These are phyloP conservation scores for Eugnorisma glareosa DNA, from an alignment of 2,888 invertebrate species.

Conservation along the genomic window DNA sequence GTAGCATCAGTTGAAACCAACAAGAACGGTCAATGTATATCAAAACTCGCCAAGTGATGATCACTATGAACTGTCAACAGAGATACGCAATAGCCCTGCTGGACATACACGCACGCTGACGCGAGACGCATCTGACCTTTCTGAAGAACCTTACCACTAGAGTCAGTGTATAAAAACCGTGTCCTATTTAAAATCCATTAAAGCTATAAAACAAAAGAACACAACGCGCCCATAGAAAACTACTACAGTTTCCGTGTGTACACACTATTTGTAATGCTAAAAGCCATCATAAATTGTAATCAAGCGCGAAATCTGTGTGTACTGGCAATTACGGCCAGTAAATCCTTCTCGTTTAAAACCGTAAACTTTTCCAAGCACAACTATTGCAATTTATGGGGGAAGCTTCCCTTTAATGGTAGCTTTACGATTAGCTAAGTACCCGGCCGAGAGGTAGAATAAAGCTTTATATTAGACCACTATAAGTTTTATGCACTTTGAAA, in stretches of 20 bases:
- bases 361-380: conserved; percentile 21
- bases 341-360: conserved; percentile 44
- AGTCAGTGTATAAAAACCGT: neutral
- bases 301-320: conserved; percentile 48
- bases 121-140: no score
- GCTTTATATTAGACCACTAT: conserved; percentile 1
- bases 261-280: conserved; percentile 45
- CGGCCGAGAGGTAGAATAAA: conserved; percentile 51
- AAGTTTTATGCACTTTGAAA: conserved; percentile 2
- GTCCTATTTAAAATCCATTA: conserved; percentile 13
- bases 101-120: no score
- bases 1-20: no score
- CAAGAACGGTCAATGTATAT: no score
- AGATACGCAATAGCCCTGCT: no score
- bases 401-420: conserved; percentile 60
- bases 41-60: no score
- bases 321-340: conserved; percentile 46
- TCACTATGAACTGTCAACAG: no score
- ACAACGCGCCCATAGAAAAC: neutral
- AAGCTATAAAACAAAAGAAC: conserved; percentile 1
- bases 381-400: conserved; percentile 62
- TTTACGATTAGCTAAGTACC: conserved; percentile 63
- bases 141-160: no score
- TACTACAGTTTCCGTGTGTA: conserved; percentile 35
- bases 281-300: conserved; percentile 56